Evolutionary conservation across 2,888 invertebrate genomes (phyloP), one percentile per base, ranked within the genome.

Genomic region (Seladonia tumulorum): DNA sequence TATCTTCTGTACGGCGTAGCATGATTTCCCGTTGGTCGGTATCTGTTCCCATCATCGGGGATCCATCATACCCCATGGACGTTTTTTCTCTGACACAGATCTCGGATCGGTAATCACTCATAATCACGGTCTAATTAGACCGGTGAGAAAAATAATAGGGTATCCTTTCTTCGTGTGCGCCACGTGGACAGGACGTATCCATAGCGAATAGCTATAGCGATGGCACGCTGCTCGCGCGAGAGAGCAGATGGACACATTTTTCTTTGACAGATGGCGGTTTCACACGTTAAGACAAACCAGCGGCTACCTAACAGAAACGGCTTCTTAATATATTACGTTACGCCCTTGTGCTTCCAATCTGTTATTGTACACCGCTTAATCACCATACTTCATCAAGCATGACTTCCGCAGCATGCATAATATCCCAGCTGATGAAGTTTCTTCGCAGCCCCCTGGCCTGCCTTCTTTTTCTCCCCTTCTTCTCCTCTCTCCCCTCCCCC

Each of bases 341-440:
- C 86, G 83, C 89, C 85, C 86, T 83, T 76, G 76, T 85, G 88
- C 87, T 84, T 88, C 87, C 87, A 88, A 89, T 89, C 85, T 91
- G 87, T 91, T 90, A 89, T 87, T 86, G 85, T 82, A 84, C 84
- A 83, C 85, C 85, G 78, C 79, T 91, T 89, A 90, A 90, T 90
- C 87, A 89, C 81, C 88, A 79, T 88, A 88, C 88, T 89, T 90
- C 86, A 88, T 91, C 86, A 88, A 87, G 85, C 88, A 80, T 87
- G 88, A 88, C 85, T 89, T 88, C 86, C 89, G 83, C 84, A 85
- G 81, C 82, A 78, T 81, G 70, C 77, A 78, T 81, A 77, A 87
- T 89, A 85, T 85, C 81, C 68, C 85, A 90, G 75, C 85, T 86
- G 83, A 78, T 83, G 83, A 85, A 89, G 73, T 88, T 87, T 87